These are phyloP conservation scores for Paradoxurus hermaphroditus DNA, from an alignment of 2,113 vertebrate species.

Conservation along the genomic window DNA sequence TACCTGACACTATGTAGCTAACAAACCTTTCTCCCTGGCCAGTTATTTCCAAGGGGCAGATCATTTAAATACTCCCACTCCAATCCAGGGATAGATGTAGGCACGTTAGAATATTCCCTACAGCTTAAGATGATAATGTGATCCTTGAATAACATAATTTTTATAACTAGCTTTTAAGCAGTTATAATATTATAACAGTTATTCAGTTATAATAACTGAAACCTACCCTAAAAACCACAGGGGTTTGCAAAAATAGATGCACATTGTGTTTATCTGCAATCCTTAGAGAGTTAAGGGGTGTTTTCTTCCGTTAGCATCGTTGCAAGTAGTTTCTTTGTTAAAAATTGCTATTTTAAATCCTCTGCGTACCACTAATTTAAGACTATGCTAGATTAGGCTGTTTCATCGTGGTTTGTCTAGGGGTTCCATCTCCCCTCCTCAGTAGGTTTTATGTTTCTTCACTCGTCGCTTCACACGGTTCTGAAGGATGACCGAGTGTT, in stretches of 20 bases:
- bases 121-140: neutral
- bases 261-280: neutral
- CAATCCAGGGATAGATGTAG: neutral
- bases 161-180: neutral
- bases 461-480: slow-evolving; percentile 89
- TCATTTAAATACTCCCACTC: neutral
- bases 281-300: neutral
- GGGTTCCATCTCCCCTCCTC: neutral
- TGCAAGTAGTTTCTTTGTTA: neutral
- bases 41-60: neutral
- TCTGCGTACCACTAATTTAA: slow-evolving; percentile 61
- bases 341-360: slow-evolving; percentile 27
- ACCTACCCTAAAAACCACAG: neutral
- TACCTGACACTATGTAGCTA: neutral
- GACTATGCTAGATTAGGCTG: slow-evolving; percentile 59
- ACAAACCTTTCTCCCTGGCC: neutral
- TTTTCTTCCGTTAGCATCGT: neutral
- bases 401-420: slow-evolving; percentile 47
- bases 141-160: neutral
- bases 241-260: neutral
- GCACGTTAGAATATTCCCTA: neutral
- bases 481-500: slow-evolving; percentile 74
- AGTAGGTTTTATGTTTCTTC: slow-evolving; percentile 82
- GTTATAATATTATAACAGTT: too few relatives aligned
- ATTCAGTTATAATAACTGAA: too few relatives aligned